Conservation (phyloP, 2,113 vertebrate genomes). For the Platichthys stellatus region DNA sequence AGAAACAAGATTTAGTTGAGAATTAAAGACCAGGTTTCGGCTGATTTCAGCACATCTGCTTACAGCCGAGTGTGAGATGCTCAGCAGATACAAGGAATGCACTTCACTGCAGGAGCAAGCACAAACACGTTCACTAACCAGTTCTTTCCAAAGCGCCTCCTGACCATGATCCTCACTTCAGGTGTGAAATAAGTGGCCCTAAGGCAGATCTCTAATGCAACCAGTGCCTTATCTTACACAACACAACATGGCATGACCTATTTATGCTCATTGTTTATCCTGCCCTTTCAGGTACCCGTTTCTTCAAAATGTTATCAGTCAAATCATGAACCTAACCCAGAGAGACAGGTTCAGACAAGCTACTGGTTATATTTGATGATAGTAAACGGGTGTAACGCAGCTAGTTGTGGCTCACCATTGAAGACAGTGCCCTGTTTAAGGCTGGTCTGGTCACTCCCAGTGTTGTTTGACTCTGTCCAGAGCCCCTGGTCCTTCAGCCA, state of each 20-base stretch:
- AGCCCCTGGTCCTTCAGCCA: constrained; percentile 79
- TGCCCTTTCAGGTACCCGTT: not conserved
- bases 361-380: not conserved
- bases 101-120: constrained; percentile 39
- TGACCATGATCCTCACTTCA: constrained; percentile 11
- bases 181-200: constrained; percentile 6
- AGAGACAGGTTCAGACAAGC: not conserved
- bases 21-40: not conserved
- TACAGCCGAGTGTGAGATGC: not conserved
- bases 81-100: constrained; percentile 44
- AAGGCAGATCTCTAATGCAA: constrained; percentile 15
- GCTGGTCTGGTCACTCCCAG: constrained; percentile 15
- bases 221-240: constrained; percentile 1
- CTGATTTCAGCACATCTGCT: not conserved
- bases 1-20: not conserved
- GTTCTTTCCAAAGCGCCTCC: not conserved
- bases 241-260: not conserved
- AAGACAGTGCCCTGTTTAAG: constrained; percentile 32
- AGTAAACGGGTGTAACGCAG: not conserved
- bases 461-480: constrained; percentile 71
- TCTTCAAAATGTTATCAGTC: not conserved
- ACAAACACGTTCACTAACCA: constrained; percentile 52
- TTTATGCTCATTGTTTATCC: constrained; percentile 2
- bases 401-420: constrained; percentile 53
- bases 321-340: not conserved